Conservation (phyloP, 2,113 vertebrate species). For the Gobio gobio region DNA sequence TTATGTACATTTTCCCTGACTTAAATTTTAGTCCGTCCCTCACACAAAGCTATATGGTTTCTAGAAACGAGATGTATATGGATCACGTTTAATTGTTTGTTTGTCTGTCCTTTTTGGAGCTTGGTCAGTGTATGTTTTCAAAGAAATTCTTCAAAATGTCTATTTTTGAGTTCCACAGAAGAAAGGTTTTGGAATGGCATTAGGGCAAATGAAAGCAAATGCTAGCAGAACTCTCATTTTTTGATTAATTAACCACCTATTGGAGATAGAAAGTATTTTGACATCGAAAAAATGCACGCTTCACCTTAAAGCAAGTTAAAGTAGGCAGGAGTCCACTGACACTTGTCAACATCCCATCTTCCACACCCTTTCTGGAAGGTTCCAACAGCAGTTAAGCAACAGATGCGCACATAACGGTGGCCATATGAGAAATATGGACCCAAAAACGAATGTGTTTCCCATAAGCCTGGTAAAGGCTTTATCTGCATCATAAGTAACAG, state of each 20-base stretch:
- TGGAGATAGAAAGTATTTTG: background rate
- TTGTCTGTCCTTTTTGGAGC: too few relatives aligned
- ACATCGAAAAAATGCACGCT: background rate
- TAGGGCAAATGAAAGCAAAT: background rate
- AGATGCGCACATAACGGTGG: background rate
- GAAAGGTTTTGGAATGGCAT: background rate
- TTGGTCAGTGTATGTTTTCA: too few relatives aligned
- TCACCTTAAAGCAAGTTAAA: background rate
- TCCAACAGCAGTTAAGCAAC: slow-evolving; percentile 17
- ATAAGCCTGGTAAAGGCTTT: slow-evolving; percentile 10
- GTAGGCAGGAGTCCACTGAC: background rate
- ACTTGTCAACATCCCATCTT: background rate
- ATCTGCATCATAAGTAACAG: slow-evolving; percentile 24
- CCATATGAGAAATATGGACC: background rate
- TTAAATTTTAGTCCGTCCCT: too few relatives aligned
- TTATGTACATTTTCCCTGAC: too few relatives aligned
- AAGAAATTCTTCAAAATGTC: too few relatives aligned
- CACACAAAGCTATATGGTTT: too few relatives aligned
- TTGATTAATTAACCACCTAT: background rate
- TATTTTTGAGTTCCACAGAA: background rate
- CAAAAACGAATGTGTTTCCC: slow-evolving; percentile 6
- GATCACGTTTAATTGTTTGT: too few relatives aligned
- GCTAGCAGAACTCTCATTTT: background rate
- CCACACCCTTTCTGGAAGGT: background rate
- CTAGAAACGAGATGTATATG: too few relatives aligned